Conservation (phyloP, 2,888 invertebrate genomes). For the Disparrhopalites patrizii region DNA sequence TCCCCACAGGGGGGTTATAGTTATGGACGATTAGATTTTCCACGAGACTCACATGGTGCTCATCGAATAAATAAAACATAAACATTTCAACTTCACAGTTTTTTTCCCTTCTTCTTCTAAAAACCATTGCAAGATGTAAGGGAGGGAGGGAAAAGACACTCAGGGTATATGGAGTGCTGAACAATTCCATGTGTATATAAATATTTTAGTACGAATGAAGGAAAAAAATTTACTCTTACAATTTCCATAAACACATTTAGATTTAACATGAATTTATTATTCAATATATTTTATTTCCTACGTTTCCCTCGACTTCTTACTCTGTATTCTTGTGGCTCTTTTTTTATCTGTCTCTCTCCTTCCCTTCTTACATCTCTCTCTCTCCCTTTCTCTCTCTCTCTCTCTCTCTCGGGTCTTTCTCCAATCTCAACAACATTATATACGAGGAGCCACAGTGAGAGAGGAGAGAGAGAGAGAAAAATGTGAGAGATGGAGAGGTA, state of each 20-base stretch:
- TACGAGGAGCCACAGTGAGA: too few species aligned
- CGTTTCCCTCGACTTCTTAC: background rate
- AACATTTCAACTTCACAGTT: conserved; percentile 29
- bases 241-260: conserved; percentile 28
- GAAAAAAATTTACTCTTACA: background rate
- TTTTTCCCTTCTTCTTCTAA: background rate
- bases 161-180: too few species aligned
- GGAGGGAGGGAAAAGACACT: background rate
- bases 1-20: conserved; percentile 30
- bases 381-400: background rate
- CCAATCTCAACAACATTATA: too few species aligned
- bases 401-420: background rate
- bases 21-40: conserved; percentile 31
- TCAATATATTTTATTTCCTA: conserved; percentile 19
- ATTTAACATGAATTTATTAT: conserved; percentile 21
- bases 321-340: background rate
- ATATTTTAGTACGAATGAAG: conserved; percentile 19
- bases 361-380: background rate
- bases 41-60: conserved; percentile 22
- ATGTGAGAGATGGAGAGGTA: too few species aligned
- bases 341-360: background rate
- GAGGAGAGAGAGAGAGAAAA: too few species aligned
- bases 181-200: conserved; percentile 24
- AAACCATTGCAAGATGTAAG: background rate
- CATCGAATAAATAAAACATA: conserved; percentile 32